Evolutionary conservation across 2,888 invertebrate genomes (phyloP), one percentile per base, ranked within the genome.

Genomic region (Ennomos quercinarius): DNA sequence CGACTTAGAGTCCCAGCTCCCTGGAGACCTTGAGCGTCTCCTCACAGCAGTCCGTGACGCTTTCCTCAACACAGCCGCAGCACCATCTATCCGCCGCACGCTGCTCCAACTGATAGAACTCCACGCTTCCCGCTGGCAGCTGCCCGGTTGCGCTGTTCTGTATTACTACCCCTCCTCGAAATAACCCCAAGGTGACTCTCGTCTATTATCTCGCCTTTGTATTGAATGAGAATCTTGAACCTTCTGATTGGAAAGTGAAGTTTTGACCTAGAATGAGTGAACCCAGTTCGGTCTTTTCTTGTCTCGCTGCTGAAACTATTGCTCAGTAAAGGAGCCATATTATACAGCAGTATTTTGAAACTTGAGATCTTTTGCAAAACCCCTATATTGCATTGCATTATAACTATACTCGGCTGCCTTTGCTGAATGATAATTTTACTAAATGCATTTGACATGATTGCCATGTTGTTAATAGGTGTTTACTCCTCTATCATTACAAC

Each of bases 61-160:
- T 9, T 97, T 98, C 91, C 94, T 98, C 71, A 95, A 94, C 79
- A 94, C 95, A 10, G 94, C 95, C 42, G 95, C 96, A 12, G 94
- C 96, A 48, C 95, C 96, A 3, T 94, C 95, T 68, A 96, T 97
- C 64, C 95, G 97, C 70, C 96, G 97, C 81, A 97, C 97, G 1
- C 93, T 98, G 59, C 93, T 98, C 64, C 98, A 98, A 87, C 93
- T 98, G 57, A 97, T 98, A 70, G 98, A 98, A 86, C 93, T 98
- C 57, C 97, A 97, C 86, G 98, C 98, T 1, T 96, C 97, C 0
- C 95, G 96, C 84, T 98, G 98, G 98, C 97, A 97, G 83, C 94
- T 98, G 67, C 96, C 97, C 13, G 97, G 97, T 56, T 96, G 97
- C 48, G 97, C 98, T 4, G 96, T 98, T 54, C 95, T 97, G 57